Evolutionary conservation across 1,140 invertebrate species (phyloP).

Genomic region (Rhynchophorus ferrugineus): DNA sequence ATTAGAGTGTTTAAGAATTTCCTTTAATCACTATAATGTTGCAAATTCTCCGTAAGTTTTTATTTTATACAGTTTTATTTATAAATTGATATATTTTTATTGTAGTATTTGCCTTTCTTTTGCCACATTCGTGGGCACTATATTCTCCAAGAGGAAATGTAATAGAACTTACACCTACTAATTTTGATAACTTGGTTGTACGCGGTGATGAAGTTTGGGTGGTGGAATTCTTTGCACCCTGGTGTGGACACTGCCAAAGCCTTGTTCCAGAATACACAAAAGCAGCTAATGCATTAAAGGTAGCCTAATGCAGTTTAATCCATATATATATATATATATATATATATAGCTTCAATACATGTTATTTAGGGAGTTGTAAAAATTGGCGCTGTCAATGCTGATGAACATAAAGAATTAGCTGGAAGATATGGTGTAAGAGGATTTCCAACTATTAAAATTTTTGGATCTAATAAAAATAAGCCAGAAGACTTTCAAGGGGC

Average conservation of each 20-base stretch:
- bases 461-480: conserved; percentile 78
- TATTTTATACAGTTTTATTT: neutral
- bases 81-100: conserved; percentile 12
- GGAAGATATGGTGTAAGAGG: conserved; percentile 77
- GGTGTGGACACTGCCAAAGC: conserved; percentile 82
- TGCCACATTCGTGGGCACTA: conserved; percentile 46
- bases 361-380: conserved; percentile 75
- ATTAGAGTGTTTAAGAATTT: neutral
- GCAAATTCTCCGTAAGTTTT: conserved; percentile 6
- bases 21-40: conserved; percentile 9
- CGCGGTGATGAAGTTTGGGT: conserved; percentile 84
- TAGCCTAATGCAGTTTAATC: conserved; percentile 33
- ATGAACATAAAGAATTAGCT: conserved; percentile 77
- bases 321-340: neutral
- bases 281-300: conserved; percentile 79
- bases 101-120: conserved; percentile 21
- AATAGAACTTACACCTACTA: conserved; percentile 79
- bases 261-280: conserved; percentile 84
- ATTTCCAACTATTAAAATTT: conserved; percentile 96
- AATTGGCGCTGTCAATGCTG: conserved; percentile 89
- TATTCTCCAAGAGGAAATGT: conserved; percentile 80
- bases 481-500: conserved; percentile 82
- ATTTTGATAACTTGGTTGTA: conserved; percentile 83
- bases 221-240: conserved; percentile 92
- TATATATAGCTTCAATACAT: neutral